Percentiles rank a stretch among this genome's conserved stretches.
Conservation (phyloP, 2,113 vertebrate genomes). For the Panthera tigris region DNA sequence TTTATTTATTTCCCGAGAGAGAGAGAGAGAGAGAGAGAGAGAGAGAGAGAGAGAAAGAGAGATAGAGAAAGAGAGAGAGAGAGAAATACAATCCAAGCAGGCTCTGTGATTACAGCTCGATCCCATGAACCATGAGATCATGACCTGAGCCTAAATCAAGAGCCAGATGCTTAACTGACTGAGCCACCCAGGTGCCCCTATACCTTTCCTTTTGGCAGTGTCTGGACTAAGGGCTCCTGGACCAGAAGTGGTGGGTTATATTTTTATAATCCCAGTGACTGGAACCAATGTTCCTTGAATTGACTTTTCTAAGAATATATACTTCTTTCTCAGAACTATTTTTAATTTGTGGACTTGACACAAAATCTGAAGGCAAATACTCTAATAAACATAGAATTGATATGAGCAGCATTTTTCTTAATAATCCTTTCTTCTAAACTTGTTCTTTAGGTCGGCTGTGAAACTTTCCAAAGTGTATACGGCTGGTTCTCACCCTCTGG, state of each 20-base stretch:
- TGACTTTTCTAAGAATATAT: neutral
- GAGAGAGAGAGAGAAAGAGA: no score
- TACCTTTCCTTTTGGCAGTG: neutral
- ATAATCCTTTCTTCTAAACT: neutral
- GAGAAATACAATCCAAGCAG: no score
- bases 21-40: no score
- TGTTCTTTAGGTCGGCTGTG: neutral
- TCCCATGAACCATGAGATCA: no score
- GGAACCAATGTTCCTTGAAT: neutral
- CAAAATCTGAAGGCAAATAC: neutral
- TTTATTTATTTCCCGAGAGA: no score
- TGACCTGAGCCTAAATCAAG: no score
- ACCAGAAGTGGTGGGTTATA: neutral
- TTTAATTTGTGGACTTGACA: neutral
- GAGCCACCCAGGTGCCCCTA: no score
- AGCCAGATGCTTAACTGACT: no score
- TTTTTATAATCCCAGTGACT: neutral
- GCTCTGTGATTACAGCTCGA: no score
- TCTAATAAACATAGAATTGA: neutral
- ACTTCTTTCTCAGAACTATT: neutral
- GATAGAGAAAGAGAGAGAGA: no score
- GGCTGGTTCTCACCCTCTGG: neutral
- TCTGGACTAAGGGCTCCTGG: neutral
- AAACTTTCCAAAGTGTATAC: neutral
- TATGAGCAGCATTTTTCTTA: neutral